These are phyloP conservation scores for Rhinichthys klamathensis DNA, from an alignment of 2,113 vertebrate species.

Conservation along the genomic window DNA sequence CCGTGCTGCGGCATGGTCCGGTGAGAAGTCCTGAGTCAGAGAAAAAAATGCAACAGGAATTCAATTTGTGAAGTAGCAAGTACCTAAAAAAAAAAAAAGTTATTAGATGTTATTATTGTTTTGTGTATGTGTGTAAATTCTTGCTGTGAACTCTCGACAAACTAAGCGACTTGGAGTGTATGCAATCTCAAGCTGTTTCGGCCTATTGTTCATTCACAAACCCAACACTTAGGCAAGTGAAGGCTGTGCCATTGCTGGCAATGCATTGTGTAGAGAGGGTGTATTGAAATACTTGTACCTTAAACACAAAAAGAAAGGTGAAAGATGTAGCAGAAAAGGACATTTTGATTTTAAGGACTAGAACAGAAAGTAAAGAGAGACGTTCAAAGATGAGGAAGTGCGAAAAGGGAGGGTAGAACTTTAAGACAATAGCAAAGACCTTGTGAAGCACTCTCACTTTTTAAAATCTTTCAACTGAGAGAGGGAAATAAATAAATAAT, in stretches of 20 bases:
- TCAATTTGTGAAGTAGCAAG: neutral
- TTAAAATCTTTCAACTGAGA: slow-evolving; percentile 15
- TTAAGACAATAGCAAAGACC: slow-evolving; percentile 15
- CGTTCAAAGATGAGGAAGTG: neutral
- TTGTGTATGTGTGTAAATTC: neutral
- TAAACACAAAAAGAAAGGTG: neutral
- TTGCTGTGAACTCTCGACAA: neutral
- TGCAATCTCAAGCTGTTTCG: neutral
- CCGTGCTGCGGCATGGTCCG: slow-evolving; percentile 65
- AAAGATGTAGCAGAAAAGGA: neutral
- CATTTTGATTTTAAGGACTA: neutral
- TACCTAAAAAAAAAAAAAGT: neutral
- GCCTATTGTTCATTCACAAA: neutral
- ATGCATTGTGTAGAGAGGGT: neutral
- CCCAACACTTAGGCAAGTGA: neutral
- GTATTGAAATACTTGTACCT: neutral
- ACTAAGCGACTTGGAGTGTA: neutral
- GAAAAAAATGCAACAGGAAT: neutral
- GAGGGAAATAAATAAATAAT: slow-evolving; percentile 10
- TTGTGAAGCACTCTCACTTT: neutral
- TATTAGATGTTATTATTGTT: neutral
- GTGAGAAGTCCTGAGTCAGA: slow-evolving; percentile 60
- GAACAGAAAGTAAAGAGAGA: neutral
- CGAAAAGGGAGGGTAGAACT: neutral
- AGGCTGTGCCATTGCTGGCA: neutral